These are phyloP conservation scores for Venturia canescens DNA, from an alignment of 1,140 invertebrate genomes.

Conservation along the genomic window DNA sequence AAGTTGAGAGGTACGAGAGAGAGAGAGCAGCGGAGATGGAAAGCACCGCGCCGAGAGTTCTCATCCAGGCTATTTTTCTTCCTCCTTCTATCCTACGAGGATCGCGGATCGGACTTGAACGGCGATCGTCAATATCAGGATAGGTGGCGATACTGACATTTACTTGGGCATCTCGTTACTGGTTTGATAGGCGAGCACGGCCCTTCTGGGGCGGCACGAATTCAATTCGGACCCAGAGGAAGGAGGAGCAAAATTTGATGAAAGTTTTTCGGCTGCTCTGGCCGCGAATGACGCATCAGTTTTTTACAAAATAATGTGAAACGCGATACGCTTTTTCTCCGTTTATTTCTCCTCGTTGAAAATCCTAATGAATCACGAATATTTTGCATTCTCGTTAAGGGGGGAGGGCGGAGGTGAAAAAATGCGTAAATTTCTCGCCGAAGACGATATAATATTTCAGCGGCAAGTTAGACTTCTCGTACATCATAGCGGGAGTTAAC, in stretches of 20 bases:
- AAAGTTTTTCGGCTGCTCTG: too few relatives aligned
- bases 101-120: conserved; percentile 46
- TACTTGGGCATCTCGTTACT: conserved; percentile 38
- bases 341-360: not conserved
- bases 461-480: conserved; percentile 17
- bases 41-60: conserved; percentile 19
- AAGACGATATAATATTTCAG: conserved; percentile 8
- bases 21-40: conserved; percentile 12
- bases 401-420: not conserved
- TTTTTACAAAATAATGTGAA: not conserved
- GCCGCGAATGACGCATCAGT: too few relatives aligned
- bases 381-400: not conserved
- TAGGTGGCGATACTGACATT: conserved; percentile 27
- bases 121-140: conserved; percentile 45
- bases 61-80: conserved; percentile 4
- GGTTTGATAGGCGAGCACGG: not conserved
- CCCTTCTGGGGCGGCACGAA: not conserved
- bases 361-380: not conserved
- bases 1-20: not conserved
- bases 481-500: not conserved
- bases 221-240: too few relatives aligned
- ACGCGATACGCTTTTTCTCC: not conserved
- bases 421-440: not conserved
- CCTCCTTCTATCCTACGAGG: conserved; percentile 41
- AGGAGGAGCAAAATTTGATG: too few relatives aligned